Evolutionary conservation across 2,113 vertebrate genomes (phyloP), one percentile per base, ranked within the genome.

Genomic region (Thryonomys swinderianus): DNA sequence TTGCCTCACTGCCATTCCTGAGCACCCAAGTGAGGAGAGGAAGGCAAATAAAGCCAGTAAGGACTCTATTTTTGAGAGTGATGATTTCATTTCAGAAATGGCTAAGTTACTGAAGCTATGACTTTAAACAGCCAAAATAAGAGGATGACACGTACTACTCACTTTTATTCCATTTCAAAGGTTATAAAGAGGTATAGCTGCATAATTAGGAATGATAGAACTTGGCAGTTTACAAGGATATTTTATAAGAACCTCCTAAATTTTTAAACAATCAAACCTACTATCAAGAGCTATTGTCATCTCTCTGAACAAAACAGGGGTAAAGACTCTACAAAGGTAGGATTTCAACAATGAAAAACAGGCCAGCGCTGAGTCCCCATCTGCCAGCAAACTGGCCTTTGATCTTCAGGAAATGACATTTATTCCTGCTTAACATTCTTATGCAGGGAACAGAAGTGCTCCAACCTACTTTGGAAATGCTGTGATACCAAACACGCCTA

Each of bases 41-140:
- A 67, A 67, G 66, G 16, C 8, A 37, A 37, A 55, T 21, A n/a
- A n/a, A 30, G 51, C n/a, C 9, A 5, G 57, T 84, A 91, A 51
- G n/a, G 32, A 64, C 45, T 86, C 34, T 80, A 71, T 61, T 71
- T 34, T 6, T 12, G 18, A 57, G 32, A 6, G 32, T 6, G 18
- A 69, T 61, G 53, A 92, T 90, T 89, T 90, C 57, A 67, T 51
- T 69, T 88, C 40, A 79, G 27, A 90, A 88, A 34, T 23, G 71
- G 18, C 9, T 79, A 37, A 9, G 57, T 55, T 82, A 40, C 93
- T 34, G 25, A 95, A 85, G 67, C 25, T 78, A 8, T 66, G 37
- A 3, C 25, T 84, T 83, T 80, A 85, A 45, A 59, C 23, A 57
- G 69, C 14, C 18, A 85, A 21, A 48, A 42, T 73, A 74, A 51